Conservation (phyloP, 2,888 invertebrate genomes). For the Parapristionchus giblindavisi region DNA sequence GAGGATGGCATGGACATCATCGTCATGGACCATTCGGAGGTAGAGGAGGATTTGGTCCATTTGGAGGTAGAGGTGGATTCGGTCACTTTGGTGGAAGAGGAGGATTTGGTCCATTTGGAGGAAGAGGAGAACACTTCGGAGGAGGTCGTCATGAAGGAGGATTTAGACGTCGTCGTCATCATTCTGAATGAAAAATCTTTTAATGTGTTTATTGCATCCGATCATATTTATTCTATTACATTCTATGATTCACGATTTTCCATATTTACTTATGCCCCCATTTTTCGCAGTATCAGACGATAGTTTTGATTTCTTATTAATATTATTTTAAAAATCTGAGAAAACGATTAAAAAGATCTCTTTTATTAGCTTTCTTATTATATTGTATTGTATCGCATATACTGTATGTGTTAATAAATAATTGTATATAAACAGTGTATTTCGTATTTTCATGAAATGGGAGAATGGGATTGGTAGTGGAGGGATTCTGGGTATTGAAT, state of each 20-base stretch:
- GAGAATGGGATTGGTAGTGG: neutral
- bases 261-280: neutral
- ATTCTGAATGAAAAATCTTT: neutral
- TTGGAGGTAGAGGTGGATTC: no score
- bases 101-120: neutral
- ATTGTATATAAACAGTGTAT: neutral
- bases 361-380: neutral
- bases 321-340: neutral
- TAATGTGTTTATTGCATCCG: neutral
- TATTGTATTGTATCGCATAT: neutral
- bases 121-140: neutral
- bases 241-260: neutral
- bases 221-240: neutral
- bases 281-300: neutral
- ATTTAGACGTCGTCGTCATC: neutral
- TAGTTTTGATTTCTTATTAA: neutral
- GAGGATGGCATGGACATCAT: neutral
- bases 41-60: neutral
- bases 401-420: neutral
- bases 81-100: neutral
- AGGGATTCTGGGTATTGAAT: neutral
- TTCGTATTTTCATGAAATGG: no score
- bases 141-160: neutral
- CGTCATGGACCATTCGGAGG: neutral
- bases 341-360: neutral